These are phyloP conservation scores for Platysteira castanea DNA, from an alignment of 2,113 vertebrate species.

Conservation along the genomic window DNA sequence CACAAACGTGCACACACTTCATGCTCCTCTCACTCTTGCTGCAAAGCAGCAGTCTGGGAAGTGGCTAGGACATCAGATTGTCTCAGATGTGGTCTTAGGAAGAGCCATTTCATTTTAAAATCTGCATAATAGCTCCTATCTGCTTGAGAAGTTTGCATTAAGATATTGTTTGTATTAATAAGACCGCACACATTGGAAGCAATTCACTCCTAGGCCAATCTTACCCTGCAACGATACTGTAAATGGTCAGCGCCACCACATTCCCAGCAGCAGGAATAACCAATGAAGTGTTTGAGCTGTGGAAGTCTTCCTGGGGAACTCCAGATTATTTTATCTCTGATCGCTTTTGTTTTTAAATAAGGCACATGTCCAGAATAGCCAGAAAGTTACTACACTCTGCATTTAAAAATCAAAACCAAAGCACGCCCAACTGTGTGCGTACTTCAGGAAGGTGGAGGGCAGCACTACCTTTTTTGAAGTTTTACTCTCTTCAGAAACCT, in stretches of 20 bases:
- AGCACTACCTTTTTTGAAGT: background rate
- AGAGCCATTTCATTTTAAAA: background rate
- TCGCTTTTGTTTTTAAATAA: background rate
- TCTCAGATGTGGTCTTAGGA: background rate
- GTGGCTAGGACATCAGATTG: background rate
- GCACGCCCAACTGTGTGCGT: accelerated
- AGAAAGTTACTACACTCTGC: background rate
- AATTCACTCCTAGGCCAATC: background rate
- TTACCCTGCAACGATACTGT: constrained; percentile 46
- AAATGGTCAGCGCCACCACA: constrained; percentile 41
- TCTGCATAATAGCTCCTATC: background rate
- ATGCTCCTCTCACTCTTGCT: background rate
- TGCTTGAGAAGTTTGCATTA: background rate
- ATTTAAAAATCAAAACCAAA: background rate
- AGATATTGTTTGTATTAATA: constrained; percentile 37
- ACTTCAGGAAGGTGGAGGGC: background rate
- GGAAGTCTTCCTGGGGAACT: background rate
- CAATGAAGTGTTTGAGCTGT: background rate
- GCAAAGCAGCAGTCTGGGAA: background rate
- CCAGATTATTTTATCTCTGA: background rate
- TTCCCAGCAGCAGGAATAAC: constrained; percentile 1
- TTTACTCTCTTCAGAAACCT: background rate
- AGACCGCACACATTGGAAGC: background rate
- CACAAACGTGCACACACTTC: background rate
- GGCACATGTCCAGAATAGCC: background rate